Percentiles rank a stretch among this genome's conserved stretches.
These are phyloP conservation scores for Naja naja DNA, from an alignment of 2,113 vertebrate genomes.

Conservation along the genomic window DNA sequence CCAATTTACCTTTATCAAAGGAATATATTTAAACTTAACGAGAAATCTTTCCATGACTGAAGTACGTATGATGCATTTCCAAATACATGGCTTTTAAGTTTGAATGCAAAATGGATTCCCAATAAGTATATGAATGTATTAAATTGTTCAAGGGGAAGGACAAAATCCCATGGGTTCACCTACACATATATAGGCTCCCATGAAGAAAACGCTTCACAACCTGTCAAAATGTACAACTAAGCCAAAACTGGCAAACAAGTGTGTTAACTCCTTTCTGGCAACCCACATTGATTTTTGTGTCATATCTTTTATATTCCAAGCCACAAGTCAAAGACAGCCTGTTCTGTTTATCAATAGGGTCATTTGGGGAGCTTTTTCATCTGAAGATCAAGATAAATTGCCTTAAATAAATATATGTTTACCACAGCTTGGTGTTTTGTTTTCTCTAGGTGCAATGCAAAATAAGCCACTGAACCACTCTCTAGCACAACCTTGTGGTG, in stretches of 20 bases:
- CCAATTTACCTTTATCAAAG: constrained; percentile 43
- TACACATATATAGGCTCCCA: neutral
- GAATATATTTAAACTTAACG: constrained; percentile 29
- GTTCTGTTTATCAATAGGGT: too few relatives aligned
- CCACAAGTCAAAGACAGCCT: neutral
- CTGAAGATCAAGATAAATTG: neutral
- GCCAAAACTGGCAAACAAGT: constrained; percentile 14
- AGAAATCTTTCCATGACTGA: constrained; percentile 16
- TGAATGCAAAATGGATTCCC: neutral
- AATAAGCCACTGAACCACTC: constrained; percentile 31
- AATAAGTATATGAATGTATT: neutral
- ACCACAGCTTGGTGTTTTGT: constrained; percentile 4
- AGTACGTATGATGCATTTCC: constrained; percentile 41
- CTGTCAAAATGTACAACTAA: neutral
- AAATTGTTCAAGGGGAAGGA: neutral
- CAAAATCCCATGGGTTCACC: neutral
- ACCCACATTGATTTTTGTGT: neutral
- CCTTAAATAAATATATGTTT: neutral
- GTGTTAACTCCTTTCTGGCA: neutral
- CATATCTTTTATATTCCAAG: neutral
- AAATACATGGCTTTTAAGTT: constrained; percentile 17
- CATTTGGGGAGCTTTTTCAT: neutral
- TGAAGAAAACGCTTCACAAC: neutral
- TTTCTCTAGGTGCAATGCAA: constrained; percentile 8
- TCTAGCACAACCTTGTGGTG: constrained; percentile 11